Conservation (phyloP, 2,113 vertebrate species). For the Siniperca chuatsi region DNA sequence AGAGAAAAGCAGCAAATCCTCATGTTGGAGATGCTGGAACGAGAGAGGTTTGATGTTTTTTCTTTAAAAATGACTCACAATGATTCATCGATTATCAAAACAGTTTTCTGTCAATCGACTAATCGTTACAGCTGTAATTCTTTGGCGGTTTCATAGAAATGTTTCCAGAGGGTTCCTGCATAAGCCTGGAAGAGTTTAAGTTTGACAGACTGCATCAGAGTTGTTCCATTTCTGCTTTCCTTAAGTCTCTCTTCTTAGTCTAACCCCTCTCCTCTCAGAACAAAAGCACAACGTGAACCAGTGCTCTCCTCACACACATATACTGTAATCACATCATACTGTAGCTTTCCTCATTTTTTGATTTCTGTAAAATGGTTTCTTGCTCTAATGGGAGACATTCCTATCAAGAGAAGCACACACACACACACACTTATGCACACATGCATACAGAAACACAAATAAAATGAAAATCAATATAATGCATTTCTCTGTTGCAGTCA, state of each 20-base stretch:
- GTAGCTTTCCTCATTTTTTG: slow-evolving; percentile 20
- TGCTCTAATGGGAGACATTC: slow-evolving; percentile 37
- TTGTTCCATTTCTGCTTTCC: neutral
- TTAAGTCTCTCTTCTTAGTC: slow-evolving; percentile 14
- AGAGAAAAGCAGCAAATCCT: neutral
- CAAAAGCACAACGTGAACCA: slow-evolving; percentile 27
- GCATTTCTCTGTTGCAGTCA: slow-evolving; percentile 58
- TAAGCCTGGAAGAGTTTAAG: slow-evolving; percentile 9
- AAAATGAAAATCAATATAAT: slow-evolving; percentile 67
- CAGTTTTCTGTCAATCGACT: no score
- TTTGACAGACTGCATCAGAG: slow-evolving; percentile 2
- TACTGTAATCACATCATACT: slow-evolving; percentile 53
- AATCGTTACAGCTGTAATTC: neutral
- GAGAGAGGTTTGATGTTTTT: neutral
- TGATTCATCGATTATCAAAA: neutral
- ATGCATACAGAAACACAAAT: slow-evolving; percentile 39
- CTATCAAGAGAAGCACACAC: slow-evolving; percentile 14
- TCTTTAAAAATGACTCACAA: neutral
- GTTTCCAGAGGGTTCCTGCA: neutral
- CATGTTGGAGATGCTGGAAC: no score
- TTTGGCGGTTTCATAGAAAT: neutral
- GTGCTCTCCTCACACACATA: slow-evolving; percentile 35
- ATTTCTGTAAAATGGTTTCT: slow-evolving; percentile 52
- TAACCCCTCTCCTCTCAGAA: slow-evolving; percentile 25
- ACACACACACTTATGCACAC: slow-evolving; percentile 4